phyloP scores from a whole-genome alignment of 2,888 invertebrate species.

The Pachymerium ferrugineum region DNA sequence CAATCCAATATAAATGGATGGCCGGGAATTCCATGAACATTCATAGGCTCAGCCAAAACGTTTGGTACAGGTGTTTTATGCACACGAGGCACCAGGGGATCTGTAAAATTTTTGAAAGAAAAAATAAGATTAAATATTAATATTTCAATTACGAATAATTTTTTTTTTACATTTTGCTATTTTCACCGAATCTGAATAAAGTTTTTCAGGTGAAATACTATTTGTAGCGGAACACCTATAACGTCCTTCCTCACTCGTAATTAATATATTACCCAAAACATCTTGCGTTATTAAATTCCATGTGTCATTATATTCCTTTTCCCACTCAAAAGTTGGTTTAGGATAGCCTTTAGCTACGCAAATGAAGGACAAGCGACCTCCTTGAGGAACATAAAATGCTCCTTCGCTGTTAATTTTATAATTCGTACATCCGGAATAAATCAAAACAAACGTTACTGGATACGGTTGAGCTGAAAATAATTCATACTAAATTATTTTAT shows the following conservation, averaged over 20 bases:
- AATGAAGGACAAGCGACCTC: not conserved
- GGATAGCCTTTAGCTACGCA: conserved; percentile 2
- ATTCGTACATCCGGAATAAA: not conserved
- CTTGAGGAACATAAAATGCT: not conserved
- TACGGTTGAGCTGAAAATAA: not conserved
- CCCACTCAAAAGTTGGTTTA: not conserved
- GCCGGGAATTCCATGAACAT: not conserved
- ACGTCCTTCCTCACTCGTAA: not conserved
- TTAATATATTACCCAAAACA: not conserved
- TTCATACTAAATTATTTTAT: not conserved
- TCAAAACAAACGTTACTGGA: not conserved
- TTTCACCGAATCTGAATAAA: not conserved
- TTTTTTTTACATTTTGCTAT: not conserved
- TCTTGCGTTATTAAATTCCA: not conserved
- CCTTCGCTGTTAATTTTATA: not conserved
- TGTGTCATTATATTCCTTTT: not conserved
- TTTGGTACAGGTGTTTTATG: too few relatives aligned
- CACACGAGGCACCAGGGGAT: too few relatives aligned
- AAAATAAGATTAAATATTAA: too few relatives aligned
- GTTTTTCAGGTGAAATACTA: not conserved
- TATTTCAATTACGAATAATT: too few relatives aligned
- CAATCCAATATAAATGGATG: not conserved
- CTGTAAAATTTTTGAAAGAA: too few relatives aligned
- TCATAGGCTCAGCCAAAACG: not conserved
- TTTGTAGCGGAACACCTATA: not conserved